These are phyloP conservation scores for Drosophila parvula DNA, from an alignment of 1,140 invertebrate genomes.

Conservation along the genomic window DNA sequence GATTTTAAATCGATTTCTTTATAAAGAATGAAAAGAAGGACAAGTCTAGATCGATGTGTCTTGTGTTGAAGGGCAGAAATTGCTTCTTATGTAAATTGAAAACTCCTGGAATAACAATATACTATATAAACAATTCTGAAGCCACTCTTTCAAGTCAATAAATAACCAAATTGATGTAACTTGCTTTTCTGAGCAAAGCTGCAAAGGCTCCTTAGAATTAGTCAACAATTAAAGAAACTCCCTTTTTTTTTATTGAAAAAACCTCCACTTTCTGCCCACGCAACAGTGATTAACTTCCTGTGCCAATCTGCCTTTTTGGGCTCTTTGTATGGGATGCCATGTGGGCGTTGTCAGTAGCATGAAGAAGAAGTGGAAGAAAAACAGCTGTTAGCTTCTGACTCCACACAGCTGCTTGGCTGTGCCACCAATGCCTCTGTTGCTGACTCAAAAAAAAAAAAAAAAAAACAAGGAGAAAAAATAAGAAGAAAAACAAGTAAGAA, in stretches of 20 bases:
- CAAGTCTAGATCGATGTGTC: no score
- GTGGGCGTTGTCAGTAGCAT: slow-evolving; percentile 65
- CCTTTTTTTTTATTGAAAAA: neutral
- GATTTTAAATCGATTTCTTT: no score
- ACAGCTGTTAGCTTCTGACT: slow-evolving; percentile 66
- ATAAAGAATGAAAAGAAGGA: no score
- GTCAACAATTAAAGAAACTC: slow-evolving; percentile 6
- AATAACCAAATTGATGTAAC: neutral
- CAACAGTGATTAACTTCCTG: slow-evolving; percentile 49
- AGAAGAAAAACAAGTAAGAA: slow-evolving; percentile 5
- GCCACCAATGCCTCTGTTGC: slow-evolving; percentile 7
- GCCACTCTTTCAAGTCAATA: neutral
- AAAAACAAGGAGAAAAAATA: neutral
- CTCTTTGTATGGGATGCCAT: slow-evolving; percentile 29
- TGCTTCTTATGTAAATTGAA: neutral
- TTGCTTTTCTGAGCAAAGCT: neutral
- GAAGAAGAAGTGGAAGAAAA: slow-evolving; percentile 46
- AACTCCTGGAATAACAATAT: neutral
- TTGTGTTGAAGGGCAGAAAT: neutral
- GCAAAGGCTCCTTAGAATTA: slow-evolving; percentile 2
- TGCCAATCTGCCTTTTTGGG: slow-evolving; percentile 5
- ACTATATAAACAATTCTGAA: no score
- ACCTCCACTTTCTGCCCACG: slow-evolving; percentile 43
- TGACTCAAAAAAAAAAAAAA: neutral
- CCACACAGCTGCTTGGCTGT: slow-evolving; percentile 27